These are phyloP conservation scores for Recurvirostra avosetta DNA, from an alignment of 2,113 vertebrate genomes.

Conservation along the genomic window DNA sequence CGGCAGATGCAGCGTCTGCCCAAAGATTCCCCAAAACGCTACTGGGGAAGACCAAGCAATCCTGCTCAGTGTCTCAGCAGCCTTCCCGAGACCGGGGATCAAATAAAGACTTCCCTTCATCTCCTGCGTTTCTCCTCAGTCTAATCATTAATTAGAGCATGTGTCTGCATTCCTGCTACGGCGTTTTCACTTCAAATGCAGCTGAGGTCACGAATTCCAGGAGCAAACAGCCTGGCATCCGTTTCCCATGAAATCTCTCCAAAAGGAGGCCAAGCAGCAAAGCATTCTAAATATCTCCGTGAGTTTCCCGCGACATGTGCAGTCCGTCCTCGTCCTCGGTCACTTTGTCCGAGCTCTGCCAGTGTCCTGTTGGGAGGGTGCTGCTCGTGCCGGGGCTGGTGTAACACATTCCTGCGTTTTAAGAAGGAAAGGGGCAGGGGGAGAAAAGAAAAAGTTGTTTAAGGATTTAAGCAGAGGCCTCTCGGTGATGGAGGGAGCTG, in stretches of 20 bases:
- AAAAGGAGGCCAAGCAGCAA: neutral
- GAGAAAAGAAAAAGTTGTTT: neutral
- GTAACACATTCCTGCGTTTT: too few species aligned
- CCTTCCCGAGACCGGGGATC: accelerated
- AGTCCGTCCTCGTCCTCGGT: neutral
- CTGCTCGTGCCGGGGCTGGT: neutral
- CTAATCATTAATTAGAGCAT: neutral
- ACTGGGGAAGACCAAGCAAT: neutral
- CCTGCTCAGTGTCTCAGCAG: accelerated
- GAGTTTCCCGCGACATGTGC: neutral
- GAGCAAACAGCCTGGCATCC: neutral
- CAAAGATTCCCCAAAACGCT: neutral
- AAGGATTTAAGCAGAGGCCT: neutral
- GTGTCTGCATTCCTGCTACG: accelerated
- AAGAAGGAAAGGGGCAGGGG: neutral
- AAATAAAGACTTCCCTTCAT: neutral
- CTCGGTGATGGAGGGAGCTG: neutral
- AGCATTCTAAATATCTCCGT: accelerated
- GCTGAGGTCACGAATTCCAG: neutral
- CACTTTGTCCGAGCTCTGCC: neutral
- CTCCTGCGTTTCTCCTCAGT: neutral
- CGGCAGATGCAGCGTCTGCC: accelerated
- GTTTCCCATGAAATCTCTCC: neutral
- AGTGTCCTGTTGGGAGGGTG: accelerated
- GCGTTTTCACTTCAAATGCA: accelerated